Percentiles rank a stretch among this genome's conserved stretches.
Conservation (phyloP, 2,888 invertebrate species). For the Scaptomyza polygonia region DNA sequence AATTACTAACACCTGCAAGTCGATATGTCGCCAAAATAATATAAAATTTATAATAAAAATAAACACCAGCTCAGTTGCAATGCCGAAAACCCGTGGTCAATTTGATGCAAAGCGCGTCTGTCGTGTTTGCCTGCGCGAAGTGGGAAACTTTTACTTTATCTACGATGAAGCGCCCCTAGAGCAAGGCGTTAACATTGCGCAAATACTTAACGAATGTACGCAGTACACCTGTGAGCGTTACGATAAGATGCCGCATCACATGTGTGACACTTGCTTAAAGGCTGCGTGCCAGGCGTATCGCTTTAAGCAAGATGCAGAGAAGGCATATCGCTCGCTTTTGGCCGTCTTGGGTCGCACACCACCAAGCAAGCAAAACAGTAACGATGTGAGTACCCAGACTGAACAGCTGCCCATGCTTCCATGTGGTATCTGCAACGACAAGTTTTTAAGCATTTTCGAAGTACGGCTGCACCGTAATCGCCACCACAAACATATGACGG, state of each 20-base stretch:
- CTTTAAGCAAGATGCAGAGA: conserved; percentile 82
- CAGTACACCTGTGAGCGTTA: conserved; percentile 83
- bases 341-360: conserved; percentile 64
- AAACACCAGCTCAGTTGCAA: conserved; percentile 9
- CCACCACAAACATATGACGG: conserved; percentile 56
- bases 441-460: conserved; percentile 71
- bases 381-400: conserved; percentile 77
- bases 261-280: conserved; percentile 81
- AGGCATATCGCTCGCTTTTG: conserved; percentile 80
- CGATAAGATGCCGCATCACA: conserved; percentile 83
- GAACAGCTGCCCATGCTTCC: conserved; percentile 76
- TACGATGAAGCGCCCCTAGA: conserved; percentile 75
- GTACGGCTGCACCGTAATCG: conserved; percentile 73
- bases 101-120: conserved; percentile 79
- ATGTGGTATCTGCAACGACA: conserved; percentile 82
- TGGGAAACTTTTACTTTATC: conserved; percentile 71
- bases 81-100: conserved; percentile 40
- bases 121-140: conserved; percentile 80
- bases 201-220: conserved; percentile 82
- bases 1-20: conserved; percentile 28
- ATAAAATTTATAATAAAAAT: conserved; percentile 1
- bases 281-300: conserved; percentile 78
- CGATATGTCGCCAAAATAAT: conserved; percentile 28
- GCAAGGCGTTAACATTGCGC: conserved; percentile 67
- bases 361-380: conserved; percentile 20